Base-by-base conservation (phyloP, 2,797 vertebrate species). In the Epinephelus coioides region DNA sequence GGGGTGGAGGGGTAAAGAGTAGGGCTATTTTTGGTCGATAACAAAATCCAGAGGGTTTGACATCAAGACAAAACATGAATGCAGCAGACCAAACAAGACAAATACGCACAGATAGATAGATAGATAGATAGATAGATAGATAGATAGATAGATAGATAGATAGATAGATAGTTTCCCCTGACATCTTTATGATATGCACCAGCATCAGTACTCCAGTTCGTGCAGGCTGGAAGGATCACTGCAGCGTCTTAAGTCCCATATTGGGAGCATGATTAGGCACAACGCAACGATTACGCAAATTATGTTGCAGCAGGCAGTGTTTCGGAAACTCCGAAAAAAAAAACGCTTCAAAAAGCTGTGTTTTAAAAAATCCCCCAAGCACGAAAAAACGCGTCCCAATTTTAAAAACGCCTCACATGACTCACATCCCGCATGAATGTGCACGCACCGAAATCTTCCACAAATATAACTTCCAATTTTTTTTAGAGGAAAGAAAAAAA, bases 241-340 rank as follows among this genome's bases (percentile, higher is more conserved):
- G 92, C 93, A 93, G 94, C 94, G 93, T 93, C 91, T 94, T 91
- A 90, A 93, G 91, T 94, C 90, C 92, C 91, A 93, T 88, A 93
- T 92, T 82, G 90, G 91, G 91, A 93, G 93, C 91, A 87, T 90
- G 92, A 95, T 95, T 91, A 94, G 89, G 94, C 94, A 94, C 91
- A 94, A 94, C 92, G 92, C 92, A 93, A 92, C 88, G 92, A 94
- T 95, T 93, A 94, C 94, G 94, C 93, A 94, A 92, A 92, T 93
- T 87, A 49, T 92, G 86, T 93, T 94, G 92, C 94, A 93, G 93
- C 86, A 89, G 89, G 49, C 85, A 65, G 71, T 82, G 85, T 85
- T 34, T 91, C 87, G 86, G 87, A 87, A 93, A 93, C 87, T 93
- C 90, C 78, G 49, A 61, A 86, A 27, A 38, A 55, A 55, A 18